Percentiles rank a stretch among this genome's conserved stretches.
These are phyloP conservation scores for Pristis pectinata DNA, from an alignment of 2,797 vertebrate species.

Conservation along the genomic window DNA sequence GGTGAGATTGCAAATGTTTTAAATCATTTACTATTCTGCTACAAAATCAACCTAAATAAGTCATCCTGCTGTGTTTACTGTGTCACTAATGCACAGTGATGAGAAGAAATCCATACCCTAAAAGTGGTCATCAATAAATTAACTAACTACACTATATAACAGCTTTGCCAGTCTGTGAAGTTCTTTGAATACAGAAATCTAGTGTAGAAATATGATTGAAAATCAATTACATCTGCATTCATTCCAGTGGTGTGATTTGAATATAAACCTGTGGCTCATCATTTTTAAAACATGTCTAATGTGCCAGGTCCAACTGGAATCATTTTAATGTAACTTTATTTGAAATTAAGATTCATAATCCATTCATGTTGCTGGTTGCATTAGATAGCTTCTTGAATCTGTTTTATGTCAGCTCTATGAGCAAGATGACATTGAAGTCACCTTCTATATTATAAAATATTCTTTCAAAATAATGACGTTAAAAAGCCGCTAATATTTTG, in stretches of 20 bases:
- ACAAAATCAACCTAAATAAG: neutral
- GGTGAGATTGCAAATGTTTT: neutral
- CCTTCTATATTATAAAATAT: neutral
- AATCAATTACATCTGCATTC: slow-evolving; percentile 15
- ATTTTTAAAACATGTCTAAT: slow-evolving; percentile 18
- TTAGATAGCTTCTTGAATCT: slow-evolving; percentile 22
- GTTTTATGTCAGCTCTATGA: neutral
- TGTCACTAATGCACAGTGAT: neutral
- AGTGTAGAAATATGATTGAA: slow-evolving; percentile 7
- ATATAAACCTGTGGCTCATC: neutral
- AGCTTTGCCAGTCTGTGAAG: neutral
- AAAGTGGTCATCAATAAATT: neutral
- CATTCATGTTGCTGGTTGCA: neutral
- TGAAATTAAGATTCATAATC: slow-evolving; percentile 36
- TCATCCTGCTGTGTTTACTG: neutral
- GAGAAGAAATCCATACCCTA: neutral
- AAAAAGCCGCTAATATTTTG: neutral
- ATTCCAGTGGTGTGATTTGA: neutral
- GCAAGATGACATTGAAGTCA: neutral
- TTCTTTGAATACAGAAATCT: slow-evolving; percentile 19
- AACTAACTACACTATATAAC: neutral
- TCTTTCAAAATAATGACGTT: neutral
- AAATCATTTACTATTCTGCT: neutral
- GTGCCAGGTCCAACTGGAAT: slow-evolving; percentile 10
- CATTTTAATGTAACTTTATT: slow-evolving; percentile 31